These are phyloP conservation scores for Protobothrops mucrosquamatus DNA, from an alignment of 2,113 vertebrate species.

Conservation along the genomic window DNA sequence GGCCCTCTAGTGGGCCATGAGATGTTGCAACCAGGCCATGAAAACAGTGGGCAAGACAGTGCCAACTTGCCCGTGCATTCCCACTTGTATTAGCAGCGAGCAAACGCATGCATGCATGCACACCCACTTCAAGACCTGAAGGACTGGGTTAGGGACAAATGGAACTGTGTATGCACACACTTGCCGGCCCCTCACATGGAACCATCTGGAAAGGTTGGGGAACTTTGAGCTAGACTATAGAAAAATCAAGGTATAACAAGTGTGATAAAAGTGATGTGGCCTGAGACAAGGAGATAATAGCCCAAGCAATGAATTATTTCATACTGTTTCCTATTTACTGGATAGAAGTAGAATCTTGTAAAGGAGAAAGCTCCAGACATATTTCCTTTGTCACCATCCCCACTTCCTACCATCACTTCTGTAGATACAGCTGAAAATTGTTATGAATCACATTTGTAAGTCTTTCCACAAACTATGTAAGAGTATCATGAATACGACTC, in stretches of 20 bases:
- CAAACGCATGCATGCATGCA: too few species aligned
- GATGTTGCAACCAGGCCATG: too few species aligned
- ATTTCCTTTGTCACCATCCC: neutral
- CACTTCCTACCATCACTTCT: neutral
- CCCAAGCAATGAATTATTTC: neutral
- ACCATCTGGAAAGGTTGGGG: too few species aligned
- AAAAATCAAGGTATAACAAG: neutral
- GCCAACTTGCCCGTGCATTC: too few species aligned
- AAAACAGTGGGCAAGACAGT: too few species aligned
- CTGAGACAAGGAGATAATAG: neutral
- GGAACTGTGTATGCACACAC: too few species aligned
- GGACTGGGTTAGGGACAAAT: too few species aligned
- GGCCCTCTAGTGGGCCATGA: too few species aligned
- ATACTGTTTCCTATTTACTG: neutral
- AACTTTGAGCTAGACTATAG: neutral
- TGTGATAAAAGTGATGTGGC: neutral
- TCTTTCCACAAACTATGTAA: constrained; percentile 1
- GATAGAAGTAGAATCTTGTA: neutral
- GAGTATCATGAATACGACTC: neutral
- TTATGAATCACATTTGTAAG: neutral
- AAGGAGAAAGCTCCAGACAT: too few species aligned
- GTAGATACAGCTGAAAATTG: neutral
- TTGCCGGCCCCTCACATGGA: too few species aligned
- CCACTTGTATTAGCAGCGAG: too few species aligned
- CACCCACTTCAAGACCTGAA: too few species aligned